Conservation (phyloP, 2,113 vertebrate genomes). For the Takifugu flavidus region DNA sequence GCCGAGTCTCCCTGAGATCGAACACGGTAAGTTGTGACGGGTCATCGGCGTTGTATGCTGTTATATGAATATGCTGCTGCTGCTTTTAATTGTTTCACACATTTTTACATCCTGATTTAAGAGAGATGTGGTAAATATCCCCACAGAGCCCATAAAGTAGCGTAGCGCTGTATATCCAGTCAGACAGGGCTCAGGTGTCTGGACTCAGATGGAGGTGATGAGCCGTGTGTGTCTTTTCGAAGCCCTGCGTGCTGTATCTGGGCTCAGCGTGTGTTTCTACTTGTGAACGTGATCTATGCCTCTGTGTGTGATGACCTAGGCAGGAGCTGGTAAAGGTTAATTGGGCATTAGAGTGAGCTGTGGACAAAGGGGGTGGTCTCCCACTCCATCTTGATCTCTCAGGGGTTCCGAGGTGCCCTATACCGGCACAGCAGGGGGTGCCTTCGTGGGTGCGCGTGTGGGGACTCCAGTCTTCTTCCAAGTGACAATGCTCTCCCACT, state of each 20-base stretch:
- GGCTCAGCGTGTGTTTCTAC: not conserved
- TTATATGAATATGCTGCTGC: no score
- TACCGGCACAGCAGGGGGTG: conserved; percentile 53
- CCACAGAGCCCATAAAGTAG: not conserved
- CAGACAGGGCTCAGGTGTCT: conserved; percentile 33
- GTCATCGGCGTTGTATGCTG: no score
- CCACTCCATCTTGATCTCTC: conserved; percentile 51
- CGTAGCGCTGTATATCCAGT: conserved; percentile 14
- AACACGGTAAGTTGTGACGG: conserved; percentile 80
- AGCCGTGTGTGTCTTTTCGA: conserved; percentile 20
- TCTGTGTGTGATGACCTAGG: conserved; percentile 31
- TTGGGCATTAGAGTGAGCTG: conserved; percentile 74
- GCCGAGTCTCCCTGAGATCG: conserved; percentile 90
- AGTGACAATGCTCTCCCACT: conserved; percentile 38
- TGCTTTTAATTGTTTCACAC: no score
- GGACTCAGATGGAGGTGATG: conserved; percentile 44
- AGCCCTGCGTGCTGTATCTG: conserved; percentile 13
- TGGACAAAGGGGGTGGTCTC: conserved; percentile 59
- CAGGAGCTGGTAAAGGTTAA: conserved; percentile 76
- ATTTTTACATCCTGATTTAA: not conserved
- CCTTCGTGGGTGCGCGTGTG: conserved; percentile 21
- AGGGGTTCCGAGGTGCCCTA: conserved; percentile 69
- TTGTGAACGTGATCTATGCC: conserved; percentile 2
- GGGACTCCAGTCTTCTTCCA: conserved; percentile 38
- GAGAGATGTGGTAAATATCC: no score